Base-by-base conservation (phyloP, 2,113 vertebrate genomes). In the Ciconia maguari region DNA sequence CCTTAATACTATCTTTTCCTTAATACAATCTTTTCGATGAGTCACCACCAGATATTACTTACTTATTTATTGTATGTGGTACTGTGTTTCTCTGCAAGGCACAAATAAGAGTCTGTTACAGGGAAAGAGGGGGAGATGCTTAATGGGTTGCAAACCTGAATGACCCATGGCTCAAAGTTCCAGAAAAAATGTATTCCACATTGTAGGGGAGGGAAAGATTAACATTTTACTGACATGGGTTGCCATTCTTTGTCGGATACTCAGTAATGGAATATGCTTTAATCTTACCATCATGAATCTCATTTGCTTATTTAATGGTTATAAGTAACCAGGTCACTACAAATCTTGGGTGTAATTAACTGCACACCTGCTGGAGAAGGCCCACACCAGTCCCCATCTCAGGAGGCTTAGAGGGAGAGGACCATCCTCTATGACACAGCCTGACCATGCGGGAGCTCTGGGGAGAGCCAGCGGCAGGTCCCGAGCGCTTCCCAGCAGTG, bases 361-460 rank as follows among this genome's bases (percentile, higher is more conserved):
- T 64, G n/a, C 54, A 85, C 34, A 64, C 3, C 44, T 68, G 22
- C 62, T 68, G 36, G 29, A 75, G 55, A 42, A 83, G 77, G n/a
- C 49, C 44, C 4, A 1, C 29, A 32, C 15, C 22, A 57, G 54
- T 44, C 46, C 16, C 30, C 6, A 10, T 22, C 54, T 75, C 46
- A 16, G 46, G 55, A 52, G 27, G 41, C 34, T 74, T 57, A 48
- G 41, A 83, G 19, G 13, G 46, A 87, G 58, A 79, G 30, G 26
- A 79, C 32, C 19, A 38, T 42, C 27, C 30, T 10, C 49, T 60
- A 1, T 12, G 70, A 79, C 21, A 42, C 2, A 71, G 21, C 17
- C 32, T 54, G 62, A 64, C n/a, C 1, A 0, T 4, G 7, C 2
- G 1, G 14, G 32, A 87, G 30, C 32, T 41, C 58, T 7, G 5